Evolutionary conservation across 2,797 vertebrate species (phyloP), one percentile per base, ranked within the genome.

Genomic region (Rhynchonycteris naso): DNA sequence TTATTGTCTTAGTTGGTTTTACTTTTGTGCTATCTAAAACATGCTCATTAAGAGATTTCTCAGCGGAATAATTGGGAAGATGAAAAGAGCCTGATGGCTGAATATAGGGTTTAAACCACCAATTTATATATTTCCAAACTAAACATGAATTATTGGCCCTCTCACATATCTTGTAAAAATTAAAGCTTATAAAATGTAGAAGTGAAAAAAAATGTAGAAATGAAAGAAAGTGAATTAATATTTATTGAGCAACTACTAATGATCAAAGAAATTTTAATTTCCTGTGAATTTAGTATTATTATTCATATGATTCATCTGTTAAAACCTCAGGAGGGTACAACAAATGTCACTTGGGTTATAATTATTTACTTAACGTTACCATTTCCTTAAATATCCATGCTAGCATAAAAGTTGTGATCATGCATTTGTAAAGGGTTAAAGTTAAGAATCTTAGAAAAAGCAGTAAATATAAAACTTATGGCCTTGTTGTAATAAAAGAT

Each of bases 41-140:
- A 24, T 52, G 24, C 33, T 95, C 65, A 72, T 58, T 79, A 88
- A 91, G 54, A 88, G 15, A 69, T 92, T 86, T 38, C 76, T 84
- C 24, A 52, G 58, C 52, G 94, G 50, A 93, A 87, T 75, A 71
- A 83, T 1, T 85, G 13, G 58, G 71, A 90, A 89, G 71, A 84
- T 71, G 56, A 66, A 85, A 66, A 50, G 5, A 88, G 26, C 16
- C n/a, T 58, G 26, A 14, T 58, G 54, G 61, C 35, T 47, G 28
- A 87, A 63, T 21, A 52, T 0, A 24, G 28, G 54, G 4, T 85
- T 90, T 59, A 93, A 93, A 50, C 5, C 43, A 56, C 21, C 71
- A 65, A 38, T 91, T 91, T 52, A 68, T 50, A 19, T 72, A 30
- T 90, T 92, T 92, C 24, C 58, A 82, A 89, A 71, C 43, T 30